phyloP scores from a whole-genome alignment of 2,113 vertebrate genomes.

The Panurus biarmicus region DNA sequence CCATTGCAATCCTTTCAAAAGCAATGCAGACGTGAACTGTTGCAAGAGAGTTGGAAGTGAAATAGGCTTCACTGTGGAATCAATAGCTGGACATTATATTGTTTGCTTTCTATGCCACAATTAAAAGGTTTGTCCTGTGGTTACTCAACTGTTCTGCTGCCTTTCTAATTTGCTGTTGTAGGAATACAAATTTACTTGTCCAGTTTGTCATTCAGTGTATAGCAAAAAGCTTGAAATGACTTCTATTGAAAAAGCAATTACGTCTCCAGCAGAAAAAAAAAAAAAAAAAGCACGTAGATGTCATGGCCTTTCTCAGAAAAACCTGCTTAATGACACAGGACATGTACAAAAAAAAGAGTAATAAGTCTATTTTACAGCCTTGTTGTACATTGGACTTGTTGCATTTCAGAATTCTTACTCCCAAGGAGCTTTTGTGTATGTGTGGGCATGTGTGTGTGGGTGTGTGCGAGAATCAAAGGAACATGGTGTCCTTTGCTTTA shows the following conservation, averaged over 20 bases:
- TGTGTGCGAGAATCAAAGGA: constrained; percentile 32
- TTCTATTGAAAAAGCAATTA: constrained; percentile 40
- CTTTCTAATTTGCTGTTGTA: constrained; percentile 32
- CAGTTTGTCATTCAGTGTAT: constrained; percentile 17
- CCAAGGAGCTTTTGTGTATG: neutral
- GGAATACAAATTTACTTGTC: constrained; percentile 44
- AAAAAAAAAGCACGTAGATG: neutral
- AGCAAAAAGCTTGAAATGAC: constrained; percentile 9
- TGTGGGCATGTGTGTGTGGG: neutral
- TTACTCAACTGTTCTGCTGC: neutral
- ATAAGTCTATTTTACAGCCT: constrained; percentile 47
- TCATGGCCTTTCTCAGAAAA: neutral
- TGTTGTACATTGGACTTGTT: neutral
- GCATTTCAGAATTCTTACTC: constrained; percentile 11
- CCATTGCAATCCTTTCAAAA: neutral
- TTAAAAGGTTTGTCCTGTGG: neutral
- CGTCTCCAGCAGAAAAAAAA: neutral
- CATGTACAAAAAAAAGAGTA: constrained; percentile 44
- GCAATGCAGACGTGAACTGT: neutral
- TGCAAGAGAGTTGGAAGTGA: neutral
- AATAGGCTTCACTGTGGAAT: neutral
- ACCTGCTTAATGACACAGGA: constrained; percentile 20
- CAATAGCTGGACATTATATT: neutral
- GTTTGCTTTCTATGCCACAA: neutral
- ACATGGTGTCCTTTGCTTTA: constrained; percentile 55